Evolutionary conservation across 2,113 vertebrate species (phyloP), one percentile per base, ranked within the genome.

Genomic region (Dasyprocta punctata): DNA sequence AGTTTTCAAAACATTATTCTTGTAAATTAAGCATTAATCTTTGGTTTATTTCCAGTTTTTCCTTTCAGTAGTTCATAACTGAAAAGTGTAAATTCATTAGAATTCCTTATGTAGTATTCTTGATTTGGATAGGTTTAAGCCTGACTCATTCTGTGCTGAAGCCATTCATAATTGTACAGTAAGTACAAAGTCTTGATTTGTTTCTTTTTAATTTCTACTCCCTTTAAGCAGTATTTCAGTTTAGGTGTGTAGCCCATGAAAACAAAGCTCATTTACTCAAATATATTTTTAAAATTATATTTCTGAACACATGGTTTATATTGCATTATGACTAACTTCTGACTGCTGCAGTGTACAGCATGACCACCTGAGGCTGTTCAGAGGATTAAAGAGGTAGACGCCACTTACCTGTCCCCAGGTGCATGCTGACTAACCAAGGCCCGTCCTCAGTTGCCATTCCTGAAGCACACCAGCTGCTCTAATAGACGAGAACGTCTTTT

Each of bases 381-480:
- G 60, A 28, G 14, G 28, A 47, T 0, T 44, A 11, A 63, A 63
- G 10, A 88, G 13, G 1, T 7, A 49, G 2, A 30, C 2, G 6
- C 4, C 6, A 2, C 2, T 33, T 28, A 26, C 8, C 49, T 69
- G 33, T 2, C 3, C 19, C 36, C 3, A 47, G 16, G 24, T 49
- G 56, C 7, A 52, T 6, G 1, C 14, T 54, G 41, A 60, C 47
- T 56, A 14, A 22, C 38, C 19, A 1, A n/a, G 3, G 14, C 13
- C 17, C 22, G 3, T n/a, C 13, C 24, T 10, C 3, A 44, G 4
- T 2, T 52, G 6, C 7, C 28, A 13, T 63, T 78, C 11, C 10
- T 65, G 4, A 65, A 47, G 9, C 0, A 13, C 8, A 47, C 12
- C 22, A 16, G 5, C 1, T 52, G 7, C 9, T n/a, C 4, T 44